Percentiles rank a stretch among this genome's conserved stretches.
phyloP scores from a whole-genome alignment of 1,140 invertebrate species.

The Hetaerina americana region DNA sequence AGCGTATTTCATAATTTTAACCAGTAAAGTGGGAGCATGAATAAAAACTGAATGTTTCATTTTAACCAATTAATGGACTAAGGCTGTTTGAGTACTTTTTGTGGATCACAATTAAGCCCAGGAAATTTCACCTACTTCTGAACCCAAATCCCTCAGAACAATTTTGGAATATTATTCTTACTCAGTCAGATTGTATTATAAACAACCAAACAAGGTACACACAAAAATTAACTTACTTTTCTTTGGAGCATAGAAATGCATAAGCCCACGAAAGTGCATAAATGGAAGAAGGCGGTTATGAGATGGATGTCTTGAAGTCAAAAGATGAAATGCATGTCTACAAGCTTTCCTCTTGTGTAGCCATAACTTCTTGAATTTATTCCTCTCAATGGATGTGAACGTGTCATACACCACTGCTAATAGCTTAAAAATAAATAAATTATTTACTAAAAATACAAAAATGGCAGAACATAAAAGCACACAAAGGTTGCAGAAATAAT shows the following conservation, averaged over 20 bases:
- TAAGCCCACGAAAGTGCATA: constrained; percentile 66
- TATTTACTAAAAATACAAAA: not conserved
- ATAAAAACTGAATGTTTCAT: too few species aligned
- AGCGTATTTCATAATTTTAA: too few species aligned
- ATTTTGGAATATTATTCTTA: too few species aligned
- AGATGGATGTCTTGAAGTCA: constrained; percentile 49
- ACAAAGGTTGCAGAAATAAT: not conserved
- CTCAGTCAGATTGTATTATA: too few species aligned
- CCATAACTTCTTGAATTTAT: constrained; percentile 73
- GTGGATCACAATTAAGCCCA: too few species aligned
- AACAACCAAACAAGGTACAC: too few species aligned
- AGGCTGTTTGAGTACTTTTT: too few species aligned
- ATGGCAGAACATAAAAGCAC: not conserved
- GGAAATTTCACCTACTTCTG: too few species aligned
- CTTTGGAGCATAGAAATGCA: constrained; percentile 62
- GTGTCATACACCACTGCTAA: constrained; percentile 84
- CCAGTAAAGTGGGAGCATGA: too few species aligned
- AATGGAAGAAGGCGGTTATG: constrained; percentile 37
- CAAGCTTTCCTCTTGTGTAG: constrained; percentile 74
- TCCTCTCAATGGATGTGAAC: constrained; percentile 74
- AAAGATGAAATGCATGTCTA: constrained; percentile 64
- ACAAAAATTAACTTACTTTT: constrained; percentile 59
- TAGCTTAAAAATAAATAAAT: constrained; percentile 41
- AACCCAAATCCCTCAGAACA: too few species aligned
- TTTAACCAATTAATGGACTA: too few species aligned